Evolutionary conservation across 2,113 vertebrate species (phyloP).

Genomic region (Toxotes jaculatrix): DNA sequence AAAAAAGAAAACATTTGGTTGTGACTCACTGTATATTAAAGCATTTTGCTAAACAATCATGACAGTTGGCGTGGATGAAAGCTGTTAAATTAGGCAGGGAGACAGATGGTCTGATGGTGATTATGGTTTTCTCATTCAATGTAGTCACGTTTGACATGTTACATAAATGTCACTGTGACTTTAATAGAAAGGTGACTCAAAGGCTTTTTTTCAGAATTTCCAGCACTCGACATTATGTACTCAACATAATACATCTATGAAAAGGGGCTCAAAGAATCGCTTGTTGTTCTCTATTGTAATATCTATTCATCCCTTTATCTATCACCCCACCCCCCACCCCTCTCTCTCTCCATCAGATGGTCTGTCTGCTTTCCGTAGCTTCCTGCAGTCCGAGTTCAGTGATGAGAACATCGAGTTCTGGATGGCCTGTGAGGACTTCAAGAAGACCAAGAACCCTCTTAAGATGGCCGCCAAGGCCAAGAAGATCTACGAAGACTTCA

Average conservation of each 20-base stretch:
- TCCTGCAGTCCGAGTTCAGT: slow-evolving; percentile 97
- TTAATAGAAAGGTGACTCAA: background rate
- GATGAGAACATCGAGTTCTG: slow-evolving; percentile 97
- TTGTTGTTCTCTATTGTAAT: background rate
- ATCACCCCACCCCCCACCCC: background rate
- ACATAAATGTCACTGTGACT: background rate
- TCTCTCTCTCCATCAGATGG: slow-evolving; percentile 84
- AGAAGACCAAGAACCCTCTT: slow-evolving; percentile 88
- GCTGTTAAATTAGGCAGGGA: background rate
- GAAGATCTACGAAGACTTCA: slow-evolving; percentile 96
- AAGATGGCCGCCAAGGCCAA: slow-evolving; percentile 92
- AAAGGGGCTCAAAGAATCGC: background rate
- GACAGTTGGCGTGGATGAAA: background rate
- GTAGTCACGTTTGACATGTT: background rate
- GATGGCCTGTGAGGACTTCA: slow-evolving; percentile 95
- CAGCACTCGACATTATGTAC: too few relatives aligned
- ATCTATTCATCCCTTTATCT: background rate
- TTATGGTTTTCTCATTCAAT: background rate
- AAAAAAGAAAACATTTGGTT: background rate
- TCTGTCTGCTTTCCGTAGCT: slow-evolving; percentile 89
- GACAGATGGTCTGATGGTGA: background rate
- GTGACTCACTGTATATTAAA: background rate
- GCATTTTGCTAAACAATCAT: background rate
- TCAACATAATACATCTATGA: background rate
- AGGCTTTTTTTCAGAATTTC: too few relatives aligned